Conservation (phyloP, 1,140 invertebrate species). For the Matsumurasca onukii region DNA sequence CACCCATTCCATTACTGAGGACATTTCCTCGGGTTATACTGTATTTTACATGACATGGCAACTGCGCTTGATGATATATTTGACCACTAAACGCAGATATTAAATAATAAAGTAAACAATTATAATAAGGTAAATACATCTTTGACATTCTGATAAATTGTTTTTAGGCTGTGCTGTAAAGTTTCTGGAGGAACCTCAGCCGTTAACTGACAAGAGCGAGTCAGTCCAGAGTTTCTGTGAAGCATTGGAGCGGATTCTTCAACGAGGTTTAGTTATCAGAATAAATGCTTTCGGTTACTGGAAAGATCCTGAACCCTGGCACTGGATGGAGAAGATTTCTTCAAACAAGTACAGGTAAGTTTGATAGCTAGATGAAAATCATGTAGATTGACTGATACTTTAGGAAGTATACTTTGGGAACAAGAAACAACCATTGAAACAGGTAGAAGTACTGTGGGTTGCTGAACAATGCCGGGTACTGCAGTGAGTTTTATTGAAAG, state of each 20-base stretch:
- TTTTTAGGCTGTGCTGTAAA: constrained; percentile 15
- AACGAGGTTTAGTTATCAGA: constrained; percentile 48
- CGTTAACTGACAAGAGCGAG: constrained; percentile 49
- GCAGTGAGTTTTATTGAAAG: too few species aligned
- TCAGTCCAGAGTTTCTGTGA: constrained; percentile 50
- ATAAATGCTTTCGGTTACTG: constrained; percentile 47
- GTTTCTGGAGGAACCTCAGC: constrained; percentile 14
- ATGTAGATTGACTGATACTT: too few species aligned
- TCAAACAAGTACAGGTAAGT: constrained; percentile 42
- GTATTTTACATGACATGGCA: background rate
- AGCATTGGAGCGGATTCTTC: constrained; percentile 54
- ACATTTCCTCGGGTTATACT: background rate
- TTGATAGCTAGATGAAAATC: too few species aligned
- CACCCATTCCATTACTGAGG: background rate
- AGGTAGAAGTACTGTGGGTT: too few species aligned
- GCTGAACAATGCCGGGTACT: too few species aligned
- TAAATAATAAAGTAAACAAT: background rate
- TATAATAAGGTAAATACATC: background rate
- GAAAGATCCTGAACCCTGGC: constrained; percentile 51
- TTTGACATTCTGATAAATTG: background rate
- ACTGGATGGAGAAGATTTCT: constrained; percentile 52
- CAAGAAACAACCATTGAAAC: too few species aligned
- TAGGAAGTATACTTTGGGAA: too few species aligned
- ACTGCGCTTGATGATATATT: background rate
- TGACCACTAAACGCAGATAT: background rate